A percentile compares a stretch with the other conserved stretches of the same genome.
Conservation (phyloP, 2,113 vertebrate genomes). For the Poeciliopsis prolifica region DNA sequence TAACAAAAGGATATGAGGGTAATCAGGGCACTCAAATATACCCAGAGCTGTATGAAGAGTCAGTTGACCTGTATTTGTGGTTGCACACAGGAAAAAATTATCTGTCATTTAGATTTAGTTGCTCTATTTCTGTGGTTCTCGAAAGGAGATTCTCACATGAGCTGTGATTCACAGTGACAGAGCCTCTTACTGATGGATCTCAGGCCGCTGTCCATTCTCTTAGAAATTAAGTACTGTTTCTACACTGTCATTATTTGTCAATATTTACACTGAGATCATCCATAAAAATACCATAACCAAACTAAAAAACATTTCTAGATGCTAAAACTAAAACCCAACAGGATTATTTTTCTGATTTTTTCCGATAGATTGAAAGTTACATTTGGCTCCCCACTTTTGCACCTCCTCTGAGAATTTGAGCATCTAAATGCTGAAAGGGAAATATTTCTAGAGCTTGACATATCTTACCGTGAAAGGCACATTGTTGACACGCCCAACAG, state of each 20-base stretch:
- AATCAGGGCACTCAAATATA: conserved; percentile 13
- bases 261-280: background rate
- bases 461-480: conserved; percentile 91
- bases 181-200: conserved; percentile 37
- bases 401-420: background rate
- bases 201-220: conserved; percentile 1
- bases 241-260: background rate
- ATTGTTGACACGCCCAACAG: conserved; percentile 87
- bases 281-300: background rate
- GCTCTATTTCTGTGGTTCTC: conserved; percentile 40
- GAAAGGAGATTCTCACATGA: conserved; percentile 38
- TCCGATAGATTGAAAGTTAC: background rate
- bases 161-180: conserved; percentile 55
- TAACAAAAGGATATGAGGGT: background rate
- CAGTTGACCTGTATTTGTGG: conserved; percentile 28
- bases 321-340: background rate
- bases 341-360: too few relatives aligned
- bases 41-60: conserved; percentile 9
- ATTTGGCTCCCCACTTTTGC: background rate
- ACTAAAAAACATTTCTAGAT: too few relatives aligned
- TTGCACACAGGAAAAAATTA: background rate
- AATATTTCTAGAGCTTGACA: conserved; percentile 46
- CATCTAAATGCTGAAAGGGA: conserved; percentile 12
- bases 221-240: background rate
- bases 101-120: conserved; percentile 26